Evolutionary conservation across 2,888 invertebrate species (phyloP).

Genomic region (Trichopria drosophilae): DNA sequence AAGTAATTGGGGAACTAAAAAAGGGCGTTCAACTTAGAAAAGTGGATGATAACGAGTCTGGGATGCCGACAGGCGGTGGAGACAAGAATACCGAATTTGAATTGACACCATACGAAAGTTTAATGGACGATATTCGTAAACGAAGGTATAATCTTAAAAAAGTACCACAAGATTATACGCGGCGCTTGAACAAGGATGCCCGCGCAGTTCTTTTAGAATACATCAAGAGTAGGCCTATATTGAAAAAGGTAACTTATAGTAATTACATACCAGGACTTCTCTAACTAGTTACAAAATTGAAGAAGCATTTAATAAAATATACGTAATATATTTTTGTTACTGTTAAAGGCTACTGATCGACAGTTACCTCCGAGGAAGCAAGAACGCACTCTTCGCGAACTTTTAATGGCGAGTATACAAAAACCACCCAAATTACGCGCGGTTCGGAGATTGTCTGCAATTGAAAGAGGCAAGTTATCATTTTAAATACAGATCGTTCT

Average conservation of each 20-base stretch:
- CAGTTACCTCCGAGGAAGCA: constrained; percentile 76
- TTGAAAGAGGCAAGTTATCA: no score
- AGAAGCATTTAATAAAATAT: neutral
- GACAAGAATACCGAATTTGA: constrained; percentile 84
- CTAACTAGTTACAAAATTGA: neutral
- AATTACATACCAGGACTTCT: neutral
- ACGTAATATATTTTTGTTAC: constrained; percentile 34
- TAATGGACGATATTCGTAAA: constrained; percentile 93
- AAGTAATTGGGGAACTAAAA: constrained; percentile 89
- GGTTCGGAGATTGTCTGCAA: no score
- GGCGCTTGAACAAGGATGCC: constrained; percentile 82
- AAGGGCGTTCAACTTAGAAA: constrained; percentile 93
- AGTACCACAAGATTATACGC: constrained; percentile 70
- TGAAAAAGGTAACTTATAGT: constrained; percentile 66
- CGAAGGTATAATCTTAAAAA: constrained; percentile 88
- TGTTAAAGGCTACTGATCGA: constrained; percentile 75
- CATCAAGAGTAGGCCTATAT: constrained; percentile 80
- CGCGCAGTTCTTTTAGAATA: constrained; percentile 87
- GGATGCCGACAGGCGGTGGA: constrained; percentile 47
- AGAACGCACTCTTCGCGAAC: constrained; percentile 78
- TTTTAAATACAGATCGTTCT: no score
- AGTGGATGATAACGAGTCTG: constrained; percentile 56
- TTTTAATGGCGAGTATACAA: constrained; percentile 84
- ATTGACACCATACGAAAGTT: constrained; percentile 92
- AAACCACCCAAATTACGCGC: constrained; percentile 61